These are phyloP conservation scores for Drosophila saltans DNA, from an alignment of 1,140 invertebrate species.

Conservation along the genomic window DNA sequence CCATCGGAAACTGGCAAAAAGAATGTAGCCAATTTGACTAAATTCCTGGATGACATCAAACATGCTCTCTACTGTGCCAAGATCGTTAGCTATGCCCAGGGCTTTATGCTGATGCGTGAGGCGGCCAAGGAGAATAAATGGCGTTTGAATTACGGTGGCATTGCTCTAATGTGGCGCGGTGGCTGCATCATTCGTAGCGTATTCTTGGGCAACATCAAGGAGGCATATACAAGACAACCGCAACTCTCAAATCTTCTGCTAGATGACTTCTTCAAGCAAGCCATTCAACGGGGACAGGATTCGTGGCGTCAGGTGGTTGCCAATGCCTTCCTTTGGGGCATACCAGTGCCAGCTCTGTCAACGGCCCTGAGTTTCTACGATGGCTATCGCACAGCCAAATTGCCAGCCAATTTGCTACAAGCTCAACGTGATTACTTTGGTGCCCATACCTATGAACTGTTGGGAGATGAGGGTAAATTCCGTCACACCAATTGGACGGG, in stretches of 20 bases:
- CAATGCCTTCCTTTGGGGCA: slow-evolving; percentile 89
- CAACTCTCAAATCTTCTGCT: slow-evolving; percentile 95
- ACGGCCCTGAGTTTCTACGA: slow-evolving; percentile 98
- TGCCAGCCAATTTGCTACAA: slow-evolving; percentile 97
- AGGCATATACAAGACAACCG: slow-evolving; percentile 96
- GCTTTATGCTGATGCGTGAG: slow-evolving; percentile 98
- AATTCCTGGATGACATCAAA: slow-evolving; percentile 90
- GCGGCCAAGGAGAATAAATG: slow-evolving; percentile 95
- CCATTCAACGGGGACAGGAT: slow-evolving; percentile 90
- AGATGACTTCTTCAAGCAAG: slow-evolving; percentile 96
- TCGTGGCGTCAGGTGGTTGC: slow-evolving; percentile 89
- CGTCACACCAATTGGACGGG: slow-evolving; percentile 99
- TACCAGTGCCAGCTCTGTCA: slow-evolving; percentile 96
- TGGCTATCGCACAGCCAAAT: slow-evolving; percentile 91
- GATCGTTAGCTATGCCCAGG: slow-evolving; percentile 99
- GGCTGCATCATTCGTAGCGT: slow-evolving; percentile 96
- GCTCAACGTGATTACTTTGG: slow-evolving; percentile 99
- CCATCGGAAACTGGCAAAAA: slow-evolving; percentile 84
- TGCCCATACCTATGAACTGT: slow-evolving; percentile 98
- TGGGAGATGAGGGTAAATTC: slow-evolving; percentile 93
- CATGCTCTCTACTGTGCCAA: slow-evolving; percentile 98
- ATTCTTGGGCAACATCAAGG: slow-evolving; percentile 98
- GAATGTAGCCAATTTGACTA: slow-evolving; percentile 88
- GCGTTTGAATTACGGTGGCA: slow-evolving; percentile 98
- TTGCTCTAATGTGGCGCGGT: slow-evolving; percentile 99